These are phyloP conservation scores for Sapayoa aenigma DNA, from an alignment of 2,113 vertebrate genomes.

Conservation along the genomic window DNA sequence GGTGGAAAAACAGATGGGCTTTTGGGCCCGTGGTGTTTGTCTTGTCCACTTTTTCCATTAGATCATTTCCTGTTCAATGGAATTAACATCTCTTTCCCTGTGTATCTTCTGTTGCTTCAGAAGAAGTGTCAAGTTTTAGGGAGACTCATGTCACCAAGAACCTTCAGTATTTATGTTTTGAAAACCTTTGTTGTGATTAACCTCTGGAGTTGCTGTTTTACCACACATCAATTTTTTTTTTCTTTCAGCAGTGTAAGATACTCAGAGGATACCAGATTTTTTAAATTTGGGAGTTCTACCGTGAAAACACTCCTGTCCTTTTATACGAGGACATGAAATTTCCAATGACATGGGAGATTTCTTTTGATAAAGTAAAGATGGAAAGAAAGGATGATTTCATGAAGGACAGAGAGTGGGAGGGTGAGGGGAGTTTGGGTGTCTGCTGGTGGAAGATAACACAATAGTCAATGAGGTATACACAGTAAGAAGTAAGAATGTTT, in stretches of 20 bases:
- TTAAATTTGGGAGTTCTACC: not conserved
- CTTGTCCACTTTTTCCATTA: not conserved
- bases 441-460: constrained; percentile 23
- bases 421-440: not conserved
- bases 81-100: not conserved
- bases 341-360: not conserved
- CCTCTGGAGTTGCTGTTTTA: not conserved
- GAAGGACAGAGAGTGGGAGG: not conserved
- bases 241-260: not conserved
- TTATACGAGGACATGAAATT: not conserved
- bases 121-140: not conserved
- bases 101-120: not conserved
- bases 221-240: not conserved
- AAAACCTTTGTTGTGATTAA: not conserved
- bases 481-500: constrained; percentile 56
- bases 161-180: not conserved
- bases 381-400: constrained; percentile 33
- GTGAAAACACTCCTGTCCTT: not conserved
- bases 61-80: not conserved
- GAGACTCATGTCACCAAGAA: not conserved
- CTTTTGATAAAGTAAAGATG: not conserved
- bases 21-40: not conserved
- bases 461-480: constrained; percentile 39
- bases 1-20: not conserved
- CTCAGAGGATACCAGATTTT: fast-evolving